Evolutionary conservation across 2,888 invertebrate genomes (phyloP), one percentile per base, ranked within the genome.

Genomic region (Mesorhabditis spiculigera): DNA sequence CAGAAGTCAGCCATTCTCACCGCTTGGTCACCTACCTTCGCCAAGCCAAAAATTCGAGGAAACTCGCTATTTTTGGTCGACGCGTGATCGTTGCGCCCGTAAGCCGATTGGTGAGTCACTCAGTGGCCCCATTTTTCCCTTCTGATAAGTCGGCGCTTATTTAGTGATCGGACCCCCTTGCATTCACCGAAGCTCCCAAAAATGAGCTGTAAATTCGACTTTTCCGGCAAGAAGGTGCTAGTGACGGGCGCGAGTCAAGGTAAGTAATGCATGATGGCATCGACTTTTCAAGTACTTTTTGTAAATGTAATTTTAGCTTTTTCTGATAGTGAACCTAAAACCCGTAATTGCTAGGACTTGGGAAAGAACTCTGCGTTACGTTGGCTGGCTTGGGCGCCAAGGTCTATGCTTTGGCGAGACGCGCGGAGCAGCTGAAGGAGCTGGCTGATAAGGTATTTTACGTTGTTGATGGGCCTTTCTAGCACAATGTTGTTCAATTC

Each of bases 221-320:
- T 79, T 69, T 61, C 71, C 4, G 73, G 72, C 61, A 75, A 73
- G 69, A 71, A 76, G 6, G 72, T 78, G 45, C 70, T 79, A 6
- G 78, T 79, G 28, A 79, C 79, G 16, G 79, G 79, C 28, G 79
- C 79, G 10, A 79, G 79, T 68, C 76, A 75, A 75, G 79, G 79
- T 78, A 61, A 65, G 69, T 28, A 8, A 6, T 28, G 28, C 28
- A 28, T 28, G 28, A 28, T 1, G 3, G 28, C 28, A 28, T 28
- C 1, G 3, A 28, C 1, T 1, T 28, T 28, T 28, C 28, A 62
- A 2, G 41, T 13, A 42, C 62, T 45, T 42, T 45, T 42, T 71
- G 58, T 45, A 68, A 58, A 68, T 65, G 50, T 42, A 44, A 45
- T 4, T 65, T 70, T 70, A 61, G 58, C 28, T 28, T 28, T 28